These are phyloP conservation scores for Dromas ardeola DNA, from an alignment of 2,113 vertebrate species.

Conservation along the genomic window DNA sequence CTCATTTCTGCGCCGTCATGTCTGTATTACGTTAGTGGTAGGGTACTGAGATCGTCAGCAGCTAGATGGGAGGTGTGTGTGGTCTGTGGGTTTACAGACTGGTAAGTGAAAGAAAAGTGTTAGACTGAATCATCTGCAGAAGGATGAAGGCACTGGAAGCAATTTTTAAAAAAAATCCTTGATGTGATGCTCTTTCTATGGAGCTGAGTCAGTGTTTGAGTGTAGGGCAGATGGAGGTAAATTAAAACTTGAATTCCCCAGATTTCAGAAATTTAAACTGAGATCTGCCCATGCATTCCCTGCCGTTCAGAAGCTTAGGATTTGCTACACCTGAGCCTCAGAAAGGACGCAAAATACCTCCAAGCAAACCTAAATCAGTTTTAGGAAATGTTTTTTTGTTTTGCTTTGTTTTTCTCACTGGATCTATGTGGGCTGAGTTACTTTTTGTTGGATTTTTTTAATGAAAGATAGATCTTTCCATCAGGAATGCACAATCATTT, in stretches of 20 bases:
- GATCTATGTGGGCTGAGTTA: not conserved
- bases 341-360: not conserved
- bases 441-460: not conserved
- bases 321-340: not conserved
- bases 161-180: not conserved
- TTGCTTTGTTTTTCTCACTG: not conserved
- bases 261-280: not conserved
- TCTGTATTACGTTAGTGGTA: not conserved
- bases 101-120: not conserved
- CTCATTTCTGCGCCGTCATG: not conserved
- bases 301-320: not conserved
- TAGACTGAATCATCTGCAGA: slow-evolving; percentile 2
- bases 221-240: not conserved
- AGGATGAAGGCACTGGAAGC: not conserved
- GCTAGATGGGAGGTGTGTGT: not conserved
- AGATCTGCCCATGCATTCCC: not conserved
- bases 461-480: not conserved
- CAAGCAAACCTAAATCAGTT: not conserved
- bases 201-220: not conserved
- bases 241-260: not conserved
- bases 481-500: not conserved
- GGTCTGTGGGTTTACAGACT: slow-evolving; percentile 35
- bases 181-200: not conserved
- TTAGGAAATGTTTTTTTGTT: not conserved
- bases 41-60: not conserved